These are phyloP conservation scores for Peribatodes rhomboidaria DNA, from an alignment of 2,888 invertebrate genomes.

Conservation along the genomic window DNA sequence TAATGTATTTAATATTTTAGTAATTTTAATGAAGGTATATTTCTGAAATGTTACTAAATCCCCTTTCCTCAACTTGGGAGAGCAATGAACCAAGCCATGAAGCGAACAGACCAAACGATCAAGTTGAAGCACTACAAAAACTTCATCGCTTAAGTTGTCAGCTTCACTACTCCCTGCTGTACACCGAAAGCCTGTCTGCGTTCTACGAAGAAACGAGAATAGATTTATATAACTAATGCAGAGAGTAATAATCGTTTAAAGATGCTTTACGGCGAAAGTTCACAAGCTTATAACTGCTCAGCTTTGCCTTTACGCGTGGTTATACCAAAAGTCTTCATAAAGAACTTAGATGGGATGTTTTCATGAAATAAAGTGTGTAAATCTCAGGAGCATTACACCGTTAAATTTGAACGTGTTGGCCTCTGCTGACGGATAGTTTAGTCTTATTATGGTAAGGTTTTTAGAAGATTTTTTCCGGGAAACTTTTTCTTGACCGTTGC, in stretches of 20 bases:
- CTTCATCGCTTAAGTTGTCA: slow-evolving; percentile 4
- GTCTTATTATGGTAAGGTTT: not conserved
- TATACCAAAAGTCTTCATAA: slow-evolving; percentile 36
- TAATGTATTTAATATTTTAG: no score
- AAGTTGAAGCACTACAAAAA: slow-evolving; percentile 7
- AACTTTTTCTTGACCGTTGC: not conserved
- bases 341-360: slow-evolving; percentile 32
- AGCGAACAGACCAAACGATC: not conserved
- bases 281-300: slow-evolving; percentile 31
- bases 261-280: slow-evolving; percentile 40
- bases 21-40: no score
- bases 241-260: slow-evolving; percentile 36
- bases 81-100: not conserved
- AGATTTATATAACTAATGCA: slow-evolving; percentile 20
- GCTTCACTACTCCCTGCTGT: not conserved
- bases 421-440: not conserved
- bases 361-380: slow-evolving; percentile 42
- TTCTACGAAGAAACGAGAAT: slow-evolving; percentile 14
- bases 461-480: not conserved
- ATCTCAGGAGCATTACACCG: slow-evolving; percentile 30
- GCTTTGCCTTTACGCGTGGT: slow-evolving; percentile 29
- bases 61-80: not conserved
- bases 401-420: slow-evolving; percentile 30
- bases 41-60: not conserved
- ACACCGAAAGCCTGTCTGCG: not conserved